A percentile compares a stretch with the other conserved stretches of the same genome.
phyloP scores from a whole-genome alignment of 2,888 invertebrate genomes.

The Thyatira batis region DNA sequence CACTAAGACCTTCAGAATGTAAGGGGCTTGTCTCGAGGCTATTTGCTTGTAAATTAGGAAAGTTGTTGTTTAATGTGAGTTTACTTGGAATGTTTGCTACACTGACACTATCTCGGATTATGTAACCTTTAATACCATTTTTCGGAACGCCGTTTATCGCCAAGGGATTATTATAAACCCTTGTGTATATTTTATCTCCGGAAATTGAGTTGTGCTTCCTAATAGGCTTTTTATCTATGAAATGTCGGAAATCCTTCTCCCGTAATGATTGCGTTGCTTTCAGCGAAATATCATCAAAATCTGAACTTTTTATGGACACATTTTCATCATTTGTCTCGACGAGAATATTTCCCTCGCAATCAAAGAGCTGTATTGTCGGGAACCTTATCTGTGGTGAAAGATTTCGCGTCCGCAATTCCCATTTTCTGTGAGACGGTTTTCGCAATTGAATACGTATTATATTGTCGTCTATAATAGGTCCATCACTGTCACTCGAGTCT shows the following conservation, averaged over 20 bases:
- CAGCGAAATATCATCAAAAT: constrained; percentile 51
- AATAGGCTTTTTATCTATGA: constrained; percentile 56
- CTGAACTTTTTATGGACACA: constrained; percentile 72
- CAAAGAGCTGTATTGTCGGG: constrained; percentile 84
- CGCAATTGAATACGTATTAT: constrained; percentile 84
- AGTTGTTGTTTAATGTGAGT: constrained; percentile 58
- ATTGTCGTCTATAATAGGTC: constrained; percentile 77
- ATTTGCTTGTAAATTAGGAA: constrained; percentile 55
- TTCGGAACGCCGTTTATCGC: constrained; percentile 34
- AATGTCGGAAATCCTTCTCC: constrained; percentile 68
- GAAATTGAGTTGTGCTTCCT: constrained; percentile 73
- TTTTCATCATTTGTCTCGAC: constrained; percentile 84
- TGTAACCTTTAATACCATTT: constrained; percentile 42
- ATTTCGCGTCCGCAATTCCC: constrained; percentile 85
- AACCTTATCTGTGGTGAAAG: constrained; percentile 82
- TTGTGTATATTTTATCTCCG: constrained; percentile 71
- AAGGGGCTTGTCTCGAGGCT: constrained; percentile 65
- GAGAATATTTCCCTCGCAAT: constrained; percentile 83
- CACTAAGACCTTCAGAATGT: constrained; percentile 65
- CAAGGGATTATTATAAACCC: constrained; percentile 58
- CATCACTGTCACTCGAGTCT: constrained; percentile 68
- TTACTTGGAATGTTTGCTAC: constrained; percentile 74
- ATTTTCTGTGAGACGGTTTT: constrained; percentile 84
- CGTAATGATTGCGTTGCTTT: constrained; percentile 63
- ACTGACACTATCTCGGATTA: constrained; percentile 53